Conservation (phyloP, 2,797 vertebrate genomes). For the Pampus argenteus region DNA sequence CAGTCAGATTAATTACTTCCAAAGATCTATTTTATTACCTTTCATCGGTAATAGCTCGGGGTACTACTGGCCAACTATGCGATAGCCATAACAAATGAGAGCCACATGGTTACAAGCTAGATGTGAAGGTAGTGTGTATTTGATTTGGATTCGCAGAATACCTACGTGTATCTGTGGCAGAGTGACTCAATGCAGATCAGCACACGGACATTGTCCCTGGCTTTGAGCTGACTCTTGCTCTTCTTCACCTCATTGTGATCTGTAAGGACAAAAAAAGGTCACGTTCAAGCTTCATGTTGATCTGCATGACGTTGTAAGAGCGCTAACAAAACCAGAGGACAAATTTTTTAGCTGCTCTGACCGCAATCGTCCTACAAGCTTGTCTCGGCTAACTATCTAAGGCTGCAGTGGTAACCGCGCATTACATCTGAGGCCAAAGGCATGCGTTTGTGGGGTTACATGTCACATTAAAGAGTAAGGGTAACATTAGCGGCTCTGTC, state of each 20-base stretch:
- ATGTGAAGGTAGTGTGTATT: constrained; percentile 4
- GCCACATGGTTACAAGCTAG: constrained; percentile 55
- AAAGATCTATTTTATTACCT: constrained; percentile 35
- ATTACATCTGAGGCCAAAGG: too few species aligned
- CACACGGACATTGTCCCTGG: constrained; percentile 89
- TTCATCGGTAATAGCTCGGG: constrained; percentile 17
- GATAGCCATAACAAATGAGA: constrained; percentile 63
- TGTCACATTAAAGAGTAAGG: too few species aligned
- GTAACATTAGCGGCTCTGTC: too few species aligned
- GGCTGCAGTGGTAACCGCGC: too few species aligned
- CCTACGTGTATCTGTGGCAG: constrained; percentile 94
- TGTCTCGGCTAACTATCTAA: too few species aligned
- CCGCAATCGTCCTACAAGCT: too few species aligned
- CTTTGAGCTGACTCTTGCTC: constrained; percentile 87
- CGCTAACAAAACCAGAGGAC: too few species aligned
- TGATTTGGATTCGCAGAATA: constrained; percentile 40
- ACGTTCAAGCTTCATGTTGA: neutral
- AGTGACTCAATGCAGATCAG: constrained; percentile 96
- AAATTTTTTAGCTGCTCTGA: too few species aligned
- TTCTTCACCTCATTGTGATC: constrained; percentile 92
- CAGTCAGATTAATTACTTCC: constrained; percentile 15
- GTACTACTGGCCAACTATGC: constrained; percentile 36
- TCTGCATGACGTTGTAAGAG: too few species aligned
- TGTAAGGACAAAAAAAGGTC: constrained; percentile 58
- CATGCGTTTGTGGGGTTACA: too few species aligned